phyloP scores from a whole-genome alignment of 2,888 invertebrate genomes.

The Dioctria linearis region DNA sequence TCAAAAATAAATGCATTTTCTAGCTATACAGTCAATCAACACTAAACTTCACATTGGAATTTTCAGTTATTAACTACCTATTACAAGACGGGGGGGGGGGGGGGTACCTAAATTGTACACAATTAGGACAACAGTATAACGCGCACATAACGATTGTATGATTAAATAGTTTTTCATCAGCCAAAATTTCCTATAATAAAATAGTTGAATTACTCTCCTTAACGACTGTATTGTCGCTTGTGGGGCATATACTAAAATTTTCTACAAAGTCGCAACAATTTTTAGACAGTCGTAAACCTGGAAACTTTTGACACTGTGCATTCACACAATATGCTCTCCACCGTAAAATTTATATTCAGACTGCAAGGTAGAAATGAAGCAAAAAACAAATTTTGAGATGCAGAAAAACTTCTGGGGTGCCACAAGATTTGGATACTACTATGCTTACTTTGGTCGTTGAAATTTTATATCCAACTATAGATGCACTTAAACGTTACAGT shows the following conservation, averaged over 20 bases:
- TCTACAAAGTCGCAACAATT: slow-evolving; percentile 39
- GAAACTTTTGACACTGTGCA: slow-evolving; percentile 1
- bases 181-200: too few species aligned
- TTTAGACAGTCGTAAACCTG: slow-evolving; percentile 29
- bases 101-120: too few species aligned
- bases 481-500: slow-evolving; percentile 40
- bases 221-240: background rate
- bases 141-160: too few species aligned
- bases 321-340: slow-evolving; percentile 5
- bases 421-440: slow-evolving; percentile 21
- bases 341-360: slow-evolving; percentile 8
- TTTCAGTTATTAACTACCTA: too few species aligned
- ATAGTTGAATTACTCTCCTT: too few species aligned
- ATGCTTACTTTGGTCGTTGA: slow-evolving; percentile 9
- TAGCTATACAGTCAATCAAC: too few species aligned
- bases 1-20: too few species aligned
- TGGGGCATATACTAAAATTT: background rate
- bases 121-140: too few species aligned
- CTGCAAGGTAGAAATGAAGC: slow-evolving; percentile 15
- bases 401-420: slow-evolving; percentile 10
- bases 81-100: too few species aligned
- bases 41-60: too few species aligned
- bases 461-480: slow-evolving; percentile 26
- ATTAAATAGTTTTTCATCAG: too few species aligned
- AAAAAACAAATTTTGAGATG: slow-evolving; percentile 14